These are phyloP conservation scores for Lethenteron reissneri DNA, from an alignment of 2,113 vertebrate genomes.

Conservation along the genomic window DNA sequence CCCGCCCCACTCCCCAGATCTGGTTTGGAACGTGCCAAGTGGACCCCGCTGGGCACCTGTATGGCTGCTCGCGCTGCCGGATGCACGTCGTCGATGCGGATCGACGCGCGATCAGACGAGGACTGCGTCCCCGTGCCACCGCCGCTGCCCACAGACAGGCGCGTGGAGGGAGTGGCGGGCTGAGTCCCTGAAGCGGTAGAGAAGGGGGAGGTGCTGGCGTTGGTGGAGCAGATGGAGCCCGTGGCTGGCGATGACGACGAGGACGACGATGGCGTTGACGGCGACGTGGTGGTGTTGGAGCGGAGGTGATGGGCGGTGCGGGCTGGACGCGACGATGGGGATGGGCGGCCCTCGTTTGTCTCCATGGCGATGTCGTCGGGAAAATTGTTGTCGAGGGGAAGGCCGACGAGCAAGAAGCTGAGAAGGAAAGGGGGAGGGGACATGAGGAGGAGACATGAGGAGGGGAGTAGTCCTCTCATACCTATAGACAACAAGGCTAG, in stretches of 20 bases:
- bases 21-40: not conserved
- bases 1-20: not conserved
- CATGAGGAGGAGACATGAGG: no score
- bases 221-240: constrained; percentile 8
- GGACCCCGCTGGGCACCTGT: constrained; percentile 19
- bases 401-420: no score
- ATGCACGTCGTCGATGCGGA: constrained; percentile 87
- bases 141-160: not conserved
- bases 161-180: not conserved
- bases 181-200: constrained; percentile 7
- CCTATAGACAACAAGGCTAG: no score
- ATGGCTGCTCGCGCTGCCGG: constrained; percentile 88
- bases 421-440: no score
- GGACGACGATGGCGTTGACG: not conserved
- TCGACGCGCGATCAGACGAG: constrained; percentile 71
- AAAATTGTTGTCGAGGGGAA: no score
- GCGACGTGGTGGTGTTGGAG: no score
- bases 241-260: constrained; percentile 8
- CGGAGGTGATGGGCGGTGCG: no score
- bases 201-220: not conserved
- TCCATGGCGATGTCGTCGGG: no score
- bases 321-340: no score
- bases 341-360: no score
- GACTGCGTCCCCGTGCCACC: no score
- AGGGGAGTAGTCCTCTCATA: no score